Percentiles rank a stretch among this genome's conserved stretches.
Conservation (phyloP, 2,113 vertebrate species). For the Pyxicephalus adspersus region DNA sequence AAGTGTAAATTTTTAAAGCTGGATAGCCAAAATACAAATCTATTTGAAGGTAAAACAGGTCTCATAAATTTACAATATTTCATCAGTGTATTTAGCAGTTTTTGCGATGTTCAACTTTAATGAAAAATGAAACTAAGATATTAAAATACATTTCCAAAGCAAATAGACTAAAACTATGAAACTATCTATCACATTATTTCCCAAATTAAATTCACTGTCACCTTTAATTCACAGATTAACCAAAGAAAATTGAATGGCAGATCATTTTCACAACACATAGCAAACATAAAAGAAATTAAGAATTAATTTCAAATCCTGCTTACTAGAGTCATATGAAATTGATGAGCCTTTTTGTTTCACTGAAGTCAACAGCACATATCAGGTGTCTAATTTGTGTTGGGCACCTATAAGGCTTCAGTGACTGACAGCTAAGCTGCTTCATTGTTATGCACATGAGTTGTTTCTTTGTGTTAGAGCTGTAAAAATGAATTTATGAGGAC, state of each 20-base stretch:
- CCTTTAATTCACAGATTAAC: conserved; percentile 65
- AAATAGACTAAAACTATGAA: background rate
- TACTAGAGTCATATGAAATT: conserved; percentile 76
- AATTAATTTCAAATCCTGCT: conserved; percentile 79
- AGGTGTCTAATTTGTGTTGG: conserved; percentile 77
- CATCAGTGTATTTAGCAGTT: too few relatives aligned
- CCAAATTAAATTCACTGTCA: conserved; percentile 72
- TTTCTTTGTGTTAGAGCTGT: background rate
- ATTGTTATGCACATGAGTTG: conserved; percentile 42
- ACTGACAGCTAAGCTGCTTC: conserved; percentile 68
- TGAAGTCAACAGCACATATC: conserved; percentile 70
- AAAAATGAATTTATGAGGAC: background rate
- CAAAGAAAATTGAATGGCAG: conserved; percentile 77
- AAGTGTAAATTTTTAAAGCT: too few relatives aligned
- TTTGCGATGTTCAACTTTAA: too few relatives aligned
- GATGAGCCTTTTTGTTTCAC: conserved; percentile 75
- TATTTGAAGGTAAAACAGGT: too few relatives aligned
- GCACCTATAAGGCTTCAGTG: conserved; percentile 66
- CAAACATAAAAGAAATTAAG: conserved; percentile 78
- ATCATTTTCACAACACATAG: conserved; percentile 77
- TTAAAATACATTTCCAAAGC: background rate
- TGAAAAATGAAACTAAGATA: too few relatives aligned
- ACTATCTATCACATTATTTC: conserved; percentile 67
- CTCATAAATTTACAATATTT: too few relatives aligned
- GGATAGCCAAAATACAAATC: too few relatives aligned